These are phyloP conservation scores for Drosophila chauvacae DNA, from an alignment of 1,140 invertebrate genomes.

Conservation along the genomic window DNA sequence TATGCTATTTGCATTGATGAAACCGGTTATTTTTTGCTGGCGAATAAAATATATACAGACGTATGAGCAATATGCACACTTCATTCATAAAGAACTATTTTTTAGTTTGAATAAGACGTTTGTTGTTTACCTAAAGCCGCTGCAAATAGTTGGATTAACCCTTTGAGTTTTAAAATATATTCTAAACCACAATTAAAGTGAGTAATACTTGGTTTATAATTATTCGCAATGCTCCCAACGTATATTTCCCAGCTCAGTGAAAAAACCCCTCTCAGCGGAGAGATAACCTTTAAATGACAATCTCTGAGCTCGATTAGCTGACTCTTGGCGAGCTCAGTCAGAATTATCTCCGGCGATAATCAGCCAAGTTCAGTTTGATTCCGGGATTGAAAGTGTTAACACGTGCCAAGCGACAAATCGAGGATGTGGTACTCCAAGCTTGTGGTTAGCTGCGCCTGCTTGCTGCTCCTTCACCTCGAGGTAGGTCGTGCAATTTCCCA, in stretches of 20 bases:
- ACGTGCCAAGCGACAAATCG: neutral
- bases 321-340: constrained; percentile 4
- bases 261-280: neutral
- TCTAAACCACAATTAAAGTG: neutral
- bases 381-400: constrained; percentile 7
- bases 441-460: constrained; percentile 17
- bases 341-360: neutral
- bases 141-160: neutral
- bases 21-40: constrained; percentile 18
- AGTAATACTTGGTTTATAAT: neutral
- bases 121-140: neutral
- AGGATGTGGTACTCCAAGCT: constrained; percentile 36
- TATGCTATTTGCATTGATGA: neutral
- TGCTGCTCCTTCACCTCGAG: constrained; percentile 28
- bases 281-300: constrained; percentile 16
- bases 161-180: neutral
- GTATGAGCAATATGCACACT: neutral
- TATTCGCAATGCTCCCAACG: neutral
- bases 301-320: neutral
- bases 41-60: neutral
- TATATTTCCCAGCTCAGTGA: neutral
- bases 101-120: neutral
- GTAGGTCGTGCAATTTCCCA: constrained; percentile 12
- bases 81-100: neutral
- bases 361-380: constrained; percentile 45